Conservation (phyloP, 2,888 invertebrate species). For the Girardia tigrina region DNA sequence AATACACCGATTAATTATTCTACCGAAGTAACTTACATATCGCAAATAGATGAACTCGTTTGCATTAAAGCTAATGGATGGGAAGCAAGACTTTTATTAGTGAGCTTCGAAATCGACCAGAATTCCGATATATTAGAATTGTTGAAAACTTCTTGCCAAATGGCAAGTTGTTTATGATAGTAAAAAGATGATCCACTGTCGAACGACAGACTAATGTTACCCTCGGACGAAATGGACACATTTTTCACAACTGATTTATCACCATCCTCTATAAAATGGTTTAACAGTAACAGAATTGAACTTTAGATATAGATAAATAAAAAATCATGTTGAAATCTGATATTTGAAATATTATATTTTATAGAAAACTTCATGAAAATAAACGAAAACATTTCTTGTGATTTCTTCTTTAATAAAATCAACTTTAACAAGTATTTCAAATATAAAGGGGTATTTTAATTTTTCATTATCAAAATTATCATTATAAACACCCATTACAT, state of each 20-base stretch:
- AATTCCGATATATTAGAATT: conserved; percentile 10
- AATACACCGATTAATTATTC: too few species aligned
- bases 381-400: too few species aligned
- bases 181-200: not conserved
- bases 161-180: not conserved
- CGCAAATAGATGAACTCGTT: not conserved
- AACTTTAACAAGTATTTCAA: too few species aligned
- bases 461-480: too few species aligned
- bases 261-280: not conserved
- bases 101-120: not conserved
- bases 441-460: too few species aligned
- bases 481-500: too few species aligned
- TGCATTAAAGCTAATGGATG: conserved; percentile 4
- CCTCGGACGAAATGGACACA: not conserved
- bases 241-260: not conserved
- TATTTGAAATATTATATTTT: too few species aligned
- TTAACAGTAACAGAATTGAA: too few species aligned
- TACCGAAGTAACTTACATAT: not conserved
- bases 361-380: too few species aligned
- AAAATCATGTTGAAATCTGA: too few species aligned
- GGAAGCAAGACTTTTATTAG: not conserved
- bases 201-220: not conserved
- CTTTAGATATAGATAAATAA: too few species aligned
- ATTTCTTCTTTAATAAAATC: too few species aligned
- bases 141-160: conserved; percentile 11